A percentile compares a stretch with the other conserved stretches of the same genome.
Conservation (phyloP, 2,797 vertebrate genomes). For the Muraenolepis orangiensis region DNA sequence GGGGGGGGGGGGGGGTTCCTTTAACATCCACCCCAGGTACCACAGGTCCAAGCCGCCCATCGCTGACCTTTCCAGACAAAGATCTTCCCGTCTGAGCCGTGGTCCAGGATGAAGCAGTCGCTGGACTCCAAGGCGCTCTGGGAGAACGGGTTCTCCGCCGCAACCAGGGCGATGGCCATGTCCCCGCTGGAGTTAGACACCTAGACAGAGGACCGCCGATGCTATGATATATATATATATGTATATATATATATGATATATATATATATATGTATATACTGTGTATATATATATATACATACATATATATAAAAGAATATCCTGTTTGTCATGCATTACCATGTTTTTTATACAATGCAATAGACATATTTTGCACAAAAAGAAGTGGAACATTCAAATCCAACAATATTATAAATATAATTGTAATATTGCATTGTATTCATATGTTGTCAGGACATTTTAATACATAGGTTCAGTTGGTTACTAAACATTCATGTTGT, state of each 20-base stretch:
- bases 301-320: no score
- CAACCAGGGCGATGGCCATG: constrained; percentile 88
- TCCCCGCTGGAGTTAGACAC: constrained; percentile 85
- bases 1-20: no score
- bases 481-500: neutral
- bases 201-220: constrained; percentile 57
- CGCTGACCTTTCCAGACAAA: constrained; percentile 96
- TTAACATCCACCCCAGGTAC: neutral
- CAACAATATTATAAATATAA: neutral
- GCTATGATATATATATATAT: no score
- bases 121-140: constrained; percentile 86
- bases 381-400: no score
- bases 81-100: constrained; percentile 90
- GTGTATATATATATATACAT: no score
- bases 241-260: no score
- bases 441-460: no score
- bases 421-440: neutral
- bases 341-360: no score
- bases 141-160: constrained; percentile 92
- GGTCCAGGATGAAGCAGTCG: constrained; percentile 97
- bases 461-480: neutral
- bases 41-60: neutral
- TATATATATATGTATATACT: no score
- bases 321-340: no score
- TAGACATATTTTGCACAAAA: no score